Percentiles rank a stretch among this genome's conserved stretches.
These are phyloP conservation scores for Polyommatus icarus DNA, from an alignment of 2,888 invertebrate species.

Conservation along the genomic window DNA sequence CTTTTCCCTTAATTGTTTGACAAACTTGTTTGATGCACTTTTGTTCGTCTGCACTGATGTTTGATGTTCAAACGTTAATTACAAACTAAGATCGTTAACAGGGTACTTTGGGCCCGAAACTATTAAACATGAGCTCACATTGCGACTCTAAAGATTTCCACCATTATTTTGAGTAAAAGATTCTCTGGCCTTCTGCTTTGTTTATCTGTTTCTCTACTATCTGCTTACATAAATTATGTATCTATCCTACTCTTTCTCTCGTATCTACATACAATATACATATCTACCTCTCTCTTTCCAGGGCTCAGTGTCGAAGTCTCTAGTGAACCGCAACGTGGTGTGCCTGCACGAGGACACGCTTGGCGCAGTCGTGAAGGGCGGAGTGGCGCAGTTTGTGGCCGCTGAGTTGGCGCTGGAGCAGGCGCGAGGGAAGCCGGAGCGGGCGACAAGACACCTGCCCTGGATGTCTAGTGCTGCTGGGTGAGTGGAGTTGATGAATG, in stretches of 20 bases:
- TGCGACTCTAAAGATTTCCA: too few relatives aligned
- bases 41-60: too few relatives aligned
- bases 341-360: conserved; percentile 97
- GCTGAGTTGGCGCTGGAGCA: conserved; percentile 95
- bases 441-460: conserved; percentile 80
- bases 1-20: too few relatives aligned
- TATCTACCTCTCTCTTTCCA: conserved; percentile 40
- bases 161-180: too few relatives aligned
- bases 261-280: not conserved
- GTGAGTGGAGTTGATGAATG: not conserved
- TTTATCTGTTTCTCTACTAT: not conserved
- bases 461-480: conserved; percentile 84
- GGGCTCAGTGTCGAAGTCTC: conserved; percentile 75
- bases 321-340: conserved; percentile 76
- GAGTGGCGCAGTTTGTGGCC: conserved; percentile 95
- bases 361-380: conserved; percentile 97
- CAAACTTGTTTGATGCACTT: too few relatives aligned
- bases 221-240: not conserved
- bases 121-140: too few relatives aligned
- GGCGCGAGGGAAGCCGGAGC: conserved; percentile 83
- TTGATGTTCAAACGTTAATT: too few relatives aligned
- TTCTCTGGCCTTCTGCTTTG: too few relatives aligned
- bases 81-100: too few relatives aligned
- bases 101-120: too few relatives aligned
- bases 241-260: not conserved